These are phyloP conservation scores for Subacronicta megacephala DNA, from an alignment of 2,888 invertebrate genomes.

Conservation along the genomic window DNA sequence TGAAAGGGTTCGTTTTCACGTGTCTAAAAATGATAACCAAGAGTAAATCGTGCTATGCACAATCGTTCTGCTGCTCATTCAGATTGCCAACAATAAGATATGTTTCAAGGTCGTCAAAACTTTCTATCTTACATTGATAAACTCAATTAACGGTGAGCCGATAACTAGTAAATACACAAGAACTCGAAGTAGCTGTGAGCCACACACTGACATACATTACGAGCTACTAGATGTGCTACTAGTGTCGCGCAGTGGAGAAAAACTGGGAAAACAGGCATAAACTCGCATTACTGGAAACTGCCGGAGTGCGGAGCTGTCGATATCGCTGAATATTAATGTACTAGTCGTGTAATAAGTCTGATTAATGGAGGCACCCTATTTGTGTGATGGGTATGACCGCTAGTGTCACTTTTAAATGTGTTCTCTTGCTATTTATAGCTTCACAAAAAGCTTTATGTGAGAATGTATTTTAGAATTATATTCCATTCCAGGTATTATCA, in stretches of 20 bases:
- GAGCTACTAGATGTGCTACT: conserved; percentile 4
- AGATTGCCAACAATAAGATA: conserved; percentile 1
- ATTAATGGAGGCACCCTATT: conserved; percentile 38
- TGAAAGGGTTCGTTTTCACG: background rate
- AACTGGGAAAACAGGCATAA: conserved; percentile 60
- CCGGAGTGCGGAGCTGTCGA: conserved; percentile 25
- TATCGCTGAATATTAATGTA: conserved; percentile 47
- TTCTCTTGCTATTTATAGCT: conserved; percentile 2
- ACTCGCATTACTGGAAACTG: conserved; percentile 34
- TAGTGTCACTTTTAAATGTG: conserved; percentile 17
- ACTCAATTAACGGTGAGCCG: conserved; percentile 31
- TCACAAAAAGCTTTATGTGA: no score
- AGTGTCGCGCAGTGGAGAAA: conserved; percentile 41
- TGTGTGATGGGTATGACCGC: conserved; percentile 23
- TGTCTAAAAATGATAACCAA: background rate
- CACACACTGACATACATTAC: conserved; percentile 44
- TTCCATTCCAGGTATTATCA: no score
- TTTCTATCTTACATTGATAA: conserved; percentile 38
- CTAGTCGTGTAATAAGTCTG: conserved; percentile 35
- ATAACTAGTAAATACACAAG: conserved; percentile 48
- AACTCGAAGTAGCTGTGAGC: conserved; percentile 29
- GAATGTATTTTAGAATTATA: no score
- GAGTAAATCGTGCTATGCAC: background rate
- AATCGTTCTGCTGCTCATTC: background rate
- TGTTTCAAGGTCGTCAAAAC: conserved; percentile 34